These are phyloP conservation scores for Drosophila nasuta DNA, from an alignment of 1,140 invertebrate species.

Conservation along the genomic window DNA sequence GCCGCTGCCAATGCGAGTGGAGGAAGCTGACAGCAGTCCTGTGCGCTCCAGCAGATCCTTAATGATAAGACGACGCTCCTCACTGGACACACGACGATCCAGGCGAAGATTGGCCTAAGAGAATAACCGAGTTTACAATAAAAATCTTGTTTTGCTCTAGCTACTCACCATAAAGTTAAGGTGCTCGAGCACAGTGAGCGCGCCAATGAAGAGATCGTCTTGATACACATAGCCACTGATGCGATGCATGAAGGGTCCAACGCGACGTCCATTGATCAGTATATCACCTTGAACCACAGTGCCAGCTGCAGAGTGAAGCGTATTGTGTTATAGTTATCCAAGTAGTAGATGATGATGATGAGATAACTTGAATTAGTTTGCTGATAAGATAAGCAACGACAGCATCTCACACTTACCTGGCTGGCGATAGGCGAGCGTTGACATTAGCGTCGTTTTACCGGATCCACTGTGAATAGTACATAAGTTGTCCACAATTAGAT, in stretches of 20 bases:
- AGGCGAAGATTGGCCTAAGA: slow-evolving; percentile 92
- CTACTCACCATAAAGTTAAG: slow-evolving; percentile 92
- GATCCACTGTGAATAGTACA: slow-evolving; percentile 89
- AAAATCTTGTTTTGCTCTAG: background rate
- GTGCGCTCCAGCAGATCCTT: slow-evolving; percentile 90
- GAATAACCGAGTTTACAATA: background rate
- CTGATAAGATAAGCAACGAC: slow-evolving; percentile 43
- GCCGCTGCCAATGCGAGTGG: slow-evolving; percentile 91
- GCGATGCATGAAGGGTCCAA: slow-evolving; percentile 90
- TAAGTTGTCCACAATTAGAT: slow-evolving; percentile 27
- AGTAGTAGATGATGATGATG: slow-evolving; percentile 5
- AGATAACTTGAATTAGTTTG: background rate
- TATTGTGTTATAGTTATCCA: background rate
- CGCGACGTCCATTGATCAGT: slow-evolving; percentile 88
- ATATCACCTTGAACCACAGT: slow-evolving; percentile 91
- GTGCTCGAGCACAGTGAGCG: slow-evolving; percentile 95
- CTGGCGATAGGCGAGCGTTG: slow-evolving; percentile 92
- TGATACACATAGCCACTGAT: slow-evolving; percentile 98
- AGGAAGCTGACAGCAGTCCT: slow-evolving; percentile 89
- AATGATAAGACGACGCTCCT: slow-evolving; percentile 89
- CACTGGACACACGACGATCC: slow-evolving; percentile 87
- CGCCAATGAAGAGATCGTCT: slow-evolving; percentile 95
- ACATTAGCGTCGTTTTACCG: slow-evolving; percentile 97
- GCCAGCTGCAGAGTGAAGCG: slow-evolving; percentile 85
- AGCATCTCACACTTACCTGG: slow-evolving; percentile 85